phyloP scores from a whole-genome alignment of 2,888 invertebrate species.

The Epirrhoe tristata region DNA sequence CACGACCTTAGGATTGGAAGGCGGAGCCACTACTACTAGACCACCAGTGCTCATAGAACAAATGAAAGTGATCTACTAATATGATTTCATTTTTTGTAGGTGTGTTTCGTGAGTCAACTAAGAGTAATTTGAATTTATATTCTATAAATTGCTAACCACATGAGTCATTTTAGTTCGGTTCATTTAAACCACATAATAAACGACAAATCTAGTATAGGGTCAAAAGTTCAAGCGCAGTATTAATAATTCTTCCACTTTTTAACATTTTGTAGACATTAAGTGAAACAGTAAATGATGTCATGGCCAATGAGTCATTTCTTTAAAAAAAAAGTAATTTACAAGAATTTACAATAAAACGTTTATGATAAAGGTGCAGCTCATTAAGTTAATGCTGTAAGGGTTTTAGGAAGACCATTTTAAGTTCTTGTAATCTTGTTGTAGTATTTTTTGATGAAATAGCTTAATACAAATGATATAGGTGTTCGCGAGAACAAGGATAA shows the following conservation, averaged over 20 bases:
- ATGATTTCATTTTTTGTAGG: slow-evolving; percentile 20
- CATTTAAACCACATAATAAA: slow-evolving; percentile 60
- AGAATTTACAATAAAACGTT: slow-evolving; percentile 58
- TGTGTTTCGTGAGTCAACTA: slow-evolving; percentile 43
- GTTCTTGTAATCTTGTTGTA: neutral
- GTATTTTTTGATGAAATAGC: too few species aligned
- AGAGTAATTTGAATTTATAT: slow-evolving; percentile 29
- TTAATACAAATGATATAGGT: too few species aligned
- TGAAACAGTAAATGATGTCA: slow-evolving; percentile 82
- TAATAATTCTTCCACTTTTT: slow-evolving; percentile 77
- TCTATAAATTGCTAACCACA: slow-evolving; percentile 20
- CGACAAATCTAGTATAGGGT: slow-evolving; percentile 71
- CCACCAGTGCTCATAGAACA: neutral
- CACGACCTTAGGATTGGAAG: too few species aligned
- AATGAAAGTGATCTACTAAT: neutral
- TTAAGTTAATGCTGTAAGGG: neutral
- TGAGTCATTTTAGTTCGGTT: slow-evolving; percentile 67
- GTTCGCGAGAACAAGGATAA: too few species aligned
- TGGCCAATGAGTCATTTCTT: slow-evolving; percentile 70
- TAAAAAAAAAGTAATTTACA: slow-evolving; percentile 60
- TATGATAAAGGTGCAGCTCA: slow-evolving; percentile 43
- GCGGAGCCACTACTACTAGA: too few species aligned
- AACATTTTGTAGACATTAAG: slow-evolving; percentile 71
- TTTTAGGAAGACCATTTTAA: neutral
- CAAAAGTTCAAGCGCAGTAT: slow-evolving; percentile 78